Percentiles rank a stretch among this genome's conserved stretches.
phyloP scores from a whole-genome alignment of 2,888 invertebrate genomes.

The Trypoxylon attenuatum region DNA sequence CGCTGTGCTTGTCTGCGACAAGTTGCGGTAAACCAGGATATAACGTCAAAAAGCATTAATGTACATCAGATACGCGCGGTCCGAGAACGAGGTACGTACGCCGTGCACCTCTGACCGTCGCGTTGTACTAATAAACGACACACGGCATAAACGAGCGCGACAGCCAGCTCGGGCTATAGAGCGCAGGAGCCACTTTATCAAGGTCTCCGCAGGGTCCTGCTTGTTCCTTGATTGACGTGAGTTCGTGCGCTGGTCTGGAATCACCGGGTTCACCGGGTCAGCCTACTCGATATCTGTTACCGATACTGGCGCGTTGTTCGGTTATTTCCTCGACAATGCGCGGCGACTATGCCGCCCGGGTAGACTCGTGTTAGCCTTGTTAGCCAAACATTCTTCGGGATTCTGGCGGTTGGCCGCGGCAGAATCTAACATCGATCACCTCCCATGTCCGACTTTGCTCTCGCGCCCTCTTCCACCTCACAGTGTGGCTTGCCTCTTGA shows the following conservation, averaged over 20 bases:
- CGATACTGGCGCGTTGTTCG: slow-evolving; percentile 41
- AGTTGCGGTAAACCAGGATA: not conserved
- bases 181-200: not conserved
- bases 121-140: slow-evolving; percentile 3
- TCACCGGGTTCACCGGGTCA: slow-evolving; percentile 38
- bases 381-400: slow-evolving; percentile 59
- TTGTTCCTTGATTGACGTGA: slow-evolving; percentile 48
- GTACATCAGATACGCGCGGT: too few relatives aligned
- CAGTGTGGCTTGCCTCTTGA: slow-evolving; percentile 23
- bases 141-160: not conserved
- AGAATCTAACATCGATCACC: slow-evolving; percentile 61
- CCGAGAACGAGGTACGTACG: not conserved
- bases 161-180: not conserved
- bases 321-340: slow-evolving; percentile 52
- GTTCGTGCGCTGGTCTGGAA: slow-evolving; percentile 24
- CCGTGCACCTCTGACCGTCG: slow-evolving; percentile 6
- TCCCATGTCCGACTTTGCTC: slow-evolving; percentile 44
- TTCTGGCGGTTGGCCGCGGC: slow-evolving; percentile 45
- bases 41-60: not conserved
- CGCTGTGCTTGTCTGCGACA: not conserved
- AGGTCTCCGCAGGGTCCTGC: slow-evolving; percentile 3
- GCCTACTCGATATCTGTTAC: slow-evolving; percentile 47
- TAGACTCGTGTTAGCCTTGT: slow-evolving; percentile 57
- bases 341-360: slow-evolving; percentile 38
- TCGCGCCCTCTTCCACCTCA: slow-evolving; percentile 25